A percentile compares a stretch with the other conserved stretches of the same genome.
These are phyloP conservation scores for Drosophila navojoa DNA, from an alignment of 1,140 invertebrate species.

Conservation along the genomic window DNA sequence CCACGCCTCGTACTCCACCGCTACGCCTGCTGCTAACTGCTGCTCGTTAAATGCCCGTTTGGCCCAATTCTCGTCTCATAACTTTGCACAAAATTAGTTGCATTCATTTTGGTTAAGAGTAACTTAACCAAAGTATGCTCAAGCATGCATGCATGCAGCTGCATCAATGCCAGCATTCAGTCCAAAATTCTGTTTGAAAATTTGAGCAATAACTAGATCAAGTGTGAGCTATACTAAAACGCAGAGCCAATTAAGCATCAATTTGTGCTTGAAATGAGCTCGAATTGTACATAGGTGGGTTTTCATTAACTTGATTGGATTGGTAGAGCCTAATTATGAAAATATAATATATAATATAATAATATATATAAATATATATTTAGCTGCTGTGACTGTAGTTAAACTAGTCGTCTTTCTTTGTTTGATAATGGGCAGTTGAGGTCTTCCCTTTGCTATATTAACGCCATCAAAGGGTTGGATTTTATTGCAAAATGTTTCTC, in stretches of 20 bases:
- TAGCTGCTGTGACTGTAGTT: no score
- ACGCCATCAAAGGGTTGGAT: no score
- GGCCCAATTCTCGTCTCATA: slow-evolving; percentile 30
- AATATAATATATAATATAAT: no score
- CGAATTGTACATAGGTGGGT: no score
- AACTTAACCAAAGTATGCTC: slow-evolving; percentile 6
- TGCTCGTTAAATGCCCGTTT: slow-evolving; percentile 10
- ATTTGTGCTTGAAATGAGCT: no score
- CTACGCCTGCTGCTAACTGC: neutral
- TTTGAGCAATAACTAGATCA: neutral
- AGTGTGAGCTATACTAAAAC: neutral
- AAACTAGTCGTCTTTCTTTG: no score
- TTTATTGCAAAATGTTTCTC: no score
- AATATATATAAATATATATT: no score
- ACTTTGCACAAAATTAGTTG: slow-evolving; percentile 48
- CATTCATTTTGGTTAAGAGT: slow-evolving; percentile 35
- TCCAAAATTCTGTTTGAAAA: neutral
- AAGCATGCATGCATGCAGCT: neutral
- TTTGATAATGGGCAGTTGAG: no score
- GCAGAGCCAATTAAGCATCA: neutral
- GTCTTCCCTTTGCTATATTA: no score
- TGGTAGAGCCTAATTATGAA: no score
- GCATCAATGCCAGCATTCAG: neutral
- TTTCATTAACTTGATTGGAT: no score
- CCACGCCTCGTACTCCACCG: neutral